Base-by-base conservation (phyloP, 2,888 invertebrate species). In the Agapetus fuscipes region DNA sequence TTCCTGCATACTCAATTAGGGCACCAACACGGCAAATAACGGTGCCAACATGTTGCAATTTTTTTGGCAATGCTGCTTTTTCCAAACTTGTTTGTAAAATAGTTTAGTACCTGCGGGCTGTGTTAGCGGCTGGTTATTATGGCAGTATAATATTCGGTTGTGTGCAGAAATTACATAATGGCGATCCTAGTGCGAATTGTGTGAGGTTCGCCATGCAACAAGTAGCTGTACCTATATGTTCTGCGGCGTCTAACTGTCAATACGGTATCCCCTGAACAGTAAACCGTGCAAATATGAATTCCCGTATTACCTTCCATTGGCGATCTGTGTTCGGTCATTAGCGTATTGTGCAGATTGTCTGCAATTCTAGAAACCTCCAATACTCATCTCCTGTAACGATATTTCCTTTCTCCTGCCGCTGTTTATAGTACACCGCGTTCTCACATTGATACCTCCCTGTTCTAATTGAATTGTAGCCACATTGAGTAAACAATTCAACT, bases 21-120 rank as follows among this genome's bases (percentile, higher is more conserved):
- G 64, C 69, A 66, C 66, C 68, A n/a, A n/a, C n/a, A n/a, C n/a
- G n/a, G n/a, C n/a, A 66, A 66, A 66, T 70, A 70, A 70, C 69
- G 69, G 69, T 70, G 69, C 67, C 69, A 68, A 66, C 69, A 68
- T 69, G 68, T 69, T 67, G 69, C 67, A 67, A 70, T 69, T 70
- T 70, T 70, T 70, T 69, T 70, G 69, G 62, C 62, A 67, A 68
- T 66, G 69, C 67, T 66, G 66, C 69, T 69, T 66, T 66, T 65
- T 36, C 33, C 67, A 69, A 69, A 69, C 69, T 67, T 66, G 69
- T 70, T 70, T 67, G 40, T 37, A 45, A 45, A 40, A 44, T 40
- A 40, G 40, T 40, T 40, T 44, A 44, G 44, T 39, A 39, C 43
- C 43, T 20, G 39, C 32, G 44, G 5, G 44, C 44, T 37, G 30